Evolutionary conservation across 2,888 invertebrate species (phyloP).

Genomic region (Furcula furcula): DNA sequence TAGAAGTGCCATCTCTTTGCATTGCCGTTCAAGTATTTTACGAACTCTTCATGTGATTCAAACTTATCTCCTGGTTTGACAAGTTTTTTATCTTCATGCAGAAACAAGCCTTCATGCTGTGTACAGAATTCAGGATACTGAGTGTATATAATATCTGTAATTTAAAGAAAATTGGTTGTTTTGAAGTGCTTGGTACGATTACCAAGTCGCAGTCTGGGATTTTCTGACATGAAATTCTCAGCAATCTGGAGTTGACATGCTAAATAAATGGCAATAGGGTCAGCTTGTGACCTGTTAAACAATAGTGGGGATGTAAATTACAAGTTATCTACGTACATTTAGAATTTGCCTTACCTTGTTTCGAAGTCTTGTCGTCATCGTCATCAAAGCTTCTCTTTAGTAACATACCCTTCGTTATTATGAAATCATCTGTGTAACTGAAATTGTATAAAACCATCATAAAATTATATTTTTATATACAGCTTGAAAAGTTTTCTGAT

Average conservation of each 20-base stretch:
- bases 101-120: conserved; percentile 31
- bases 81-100: conserved; percentile 37
- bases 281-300: no score
- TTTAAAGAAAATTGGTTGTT: no score
- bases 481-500: no score
- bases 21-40: conserved; percentile 46
- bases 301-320: conserved; percentile 6
- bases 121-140: no score
- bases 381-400: background rate
- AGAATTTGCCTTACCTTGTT: no score
- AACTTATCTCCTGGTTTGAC: conserved; percentile 47
- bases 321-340: no score
- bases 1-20: conserved; percentile 47
- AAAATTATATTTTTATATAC: no score
- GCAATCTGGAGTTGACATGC: no score
- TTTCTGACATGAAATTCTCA: no score
- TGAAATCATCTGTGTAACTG: background rate
- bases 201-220: no score
- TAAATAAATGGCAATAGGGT: conserved; percentile 14
- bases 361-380: background rate
- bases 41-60: conserved; percentile 38
- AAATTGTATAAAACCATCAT: background rate
- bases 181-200: no score
- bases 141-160: no score
- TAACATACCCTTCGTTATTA: background rate